phyloP scores from a whole-genome alignment of 37 sponge, comb jelly and placozoan species.

The Oopsacas minuta region DNA sequence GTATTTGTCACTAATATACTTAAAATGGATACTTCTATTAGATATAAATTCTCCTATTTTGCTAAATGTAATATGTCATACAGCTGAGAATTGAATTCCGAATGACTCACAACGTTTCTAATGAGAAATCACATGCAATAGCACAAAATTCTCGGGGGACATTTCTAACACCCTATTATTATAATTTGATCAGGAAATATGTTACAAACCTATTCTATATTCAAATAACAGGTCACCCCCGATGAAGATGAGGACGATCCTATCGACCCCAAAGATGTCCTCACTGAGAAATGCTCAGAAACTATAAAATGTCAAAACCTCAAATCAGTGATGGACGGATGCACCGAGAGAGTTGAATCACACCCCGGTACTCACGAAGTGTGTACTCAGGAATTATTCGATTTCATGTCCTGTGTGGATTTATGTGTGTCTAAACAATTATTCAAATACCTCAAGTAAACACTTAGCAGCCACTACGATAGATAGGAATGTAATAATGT shows the following conservation, averaged over 20 bases:
- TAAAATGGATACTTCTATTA: no score
- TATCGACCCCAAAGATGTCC: constrained; percentile 54
- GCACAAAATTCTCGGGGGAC: no score
- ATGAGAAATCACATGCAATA: no score
- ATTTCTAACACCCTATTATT: no score
- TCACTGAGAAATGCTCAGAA: constrained; percentile 69
- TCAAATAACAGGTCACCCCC: background rate
- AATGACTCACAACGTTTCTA: no score
- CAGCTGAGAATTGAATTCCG: no score
- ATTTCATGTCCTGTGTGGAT: constrained; percentile 83
- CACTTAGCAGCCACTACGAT: no score
- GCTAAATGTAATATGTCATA: no score
- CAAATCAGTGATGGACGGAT: constrained; percentile 43
- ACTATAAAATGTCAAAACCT: constrained; percentile 40
- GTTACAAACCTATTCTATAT: background rate
- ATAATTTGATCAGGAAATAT: no score
- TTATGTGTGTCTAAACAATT: constrained; percentile 50
- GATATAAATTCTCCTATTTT: no score
- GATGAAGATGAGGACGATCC: constrained; percentile 48
- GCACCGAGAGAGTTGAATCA: constrained; percentile 56
- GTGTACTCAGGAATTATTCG: constrained; percentile 67
- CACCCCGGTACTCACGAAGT: constrained; percentile 54
- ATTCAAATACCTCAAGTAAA: background rate
- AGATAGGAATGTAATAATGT: no score
- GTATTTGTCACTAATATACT: no score